Evolutionary conservation across 2,113 vertebrate species (phyloP).

Genomic region (Paratilapia polleni): DNA sequence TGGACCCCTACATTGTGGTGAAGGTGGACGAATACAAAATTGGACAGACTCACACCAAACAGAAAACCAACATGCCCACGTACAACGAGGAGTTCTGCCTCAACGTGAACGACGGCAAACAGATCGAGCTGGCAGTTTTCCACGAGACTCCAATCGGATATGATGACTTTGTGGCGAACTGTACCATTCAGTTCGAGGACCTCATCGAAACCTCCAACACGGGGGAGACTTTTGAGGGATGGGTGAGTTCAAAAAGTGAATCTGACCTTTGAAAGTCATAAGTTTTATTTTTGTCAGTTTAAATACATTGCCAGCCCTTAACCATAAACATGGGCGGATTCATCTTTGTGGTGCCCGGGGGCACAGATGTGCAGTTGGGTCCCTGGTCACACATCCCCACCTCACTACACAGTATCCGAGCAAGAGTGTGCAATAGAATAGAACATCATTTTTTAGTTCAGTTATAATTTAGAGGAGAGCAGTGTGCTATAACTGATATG

Average conservation of each 20-base stretch:
- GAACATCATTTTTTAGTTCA: too few relatives aligned
- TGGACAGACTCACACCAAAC: conserved; percentile 94
- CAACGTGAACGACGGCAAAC: conserved; percentile 85
- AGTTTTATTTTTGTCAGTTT: background rate
- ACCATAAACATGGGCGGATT: background rate
- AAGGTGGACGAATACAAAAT: conserved; percentile 94
- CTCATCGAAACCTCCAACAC: conserved; percentile 84
- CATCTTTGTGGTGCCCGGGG: background rate
- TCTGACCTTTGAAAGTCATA: background rate
- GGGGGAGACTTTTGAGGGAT: conserved; percentile 90
- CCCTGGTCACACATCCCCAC: background rate
- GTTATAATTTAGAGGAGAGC: background rate
- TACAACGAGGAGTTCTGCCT: conserved; percentile 96
- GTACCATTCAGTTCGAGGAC: conserved; percentile 90
- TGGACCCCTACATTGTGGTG: conserved; percentile 95
- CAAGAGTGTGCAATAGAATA: background rate
- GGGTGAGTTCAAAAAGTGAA: conserved; percentile 85
- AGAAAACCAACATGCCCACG: conserved; percentile 93
- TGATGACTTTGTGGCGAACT: conserved; percentile 98
- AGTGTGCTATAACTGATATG: background rate
- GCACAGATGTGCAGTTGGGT: background rate
- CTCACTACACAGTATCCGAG: background rate
- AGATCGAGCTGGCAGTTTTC: conserved; percentile 93
- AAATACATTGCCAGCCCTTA: background rate
- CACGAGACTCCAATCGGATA: conserved; percentile 97